These are phyloP conservation scores for Apotomis turbidana DNA, from an alignment of 2,888 invertebrate species.

Conservation along the genomic window DNA sequence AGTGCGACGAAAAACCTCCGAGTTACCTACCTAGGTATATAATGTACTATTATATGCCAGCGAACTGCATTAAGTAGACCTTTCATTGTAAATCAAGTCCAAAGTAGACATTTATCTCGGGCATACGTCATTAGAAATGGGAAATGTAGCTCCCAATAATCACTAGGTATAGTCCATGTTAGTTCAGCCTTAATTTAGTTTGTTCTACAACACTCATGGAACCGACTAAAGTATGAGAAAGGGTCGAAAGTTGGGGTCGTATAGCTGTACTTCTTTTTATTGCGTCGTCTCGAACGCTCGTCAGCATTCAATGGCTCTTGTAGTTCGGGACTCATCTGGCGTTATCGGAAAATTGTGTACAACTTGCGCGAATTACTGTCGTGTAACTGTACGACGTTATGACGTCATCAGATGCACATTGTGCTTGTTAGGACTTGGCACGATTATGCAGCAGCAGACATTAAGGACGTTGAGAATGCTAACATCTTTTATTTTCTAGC, in stretches of 20 bases:
- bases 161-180: too few relatives aligned
- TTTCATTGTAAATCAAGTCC: too few relatives aligned
- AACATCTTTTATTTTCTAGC: too few relatives aligned
- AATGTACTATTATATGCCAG: too few relatives aligned
- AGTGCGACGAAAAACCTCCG: too few relatives aligned
- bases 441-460: not conserved
- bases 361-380: conserved; percentile 4
- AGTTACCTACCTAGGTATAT: too few relatives aligned
- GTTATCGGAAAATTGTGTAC: conserved; percentile 34
- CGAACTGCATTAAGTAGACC: too few relatives aligned
- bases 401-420: conserved; percentile 1
- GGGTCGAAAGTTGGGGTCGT: conserved; percentile 14
- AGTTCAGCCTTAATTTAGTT: not conserved
- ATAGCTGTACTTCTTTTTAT: conserved; percentile 30
- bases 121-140: too few relatives aligned
- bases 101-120: too few relatives aligned
- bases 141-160: too few relatives aligned
- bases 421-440: not conserved
- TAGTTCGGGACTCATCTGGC: conserved; percentile 36
- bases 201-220: not conserved
- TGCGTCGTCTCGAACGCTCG: conserved; percentile 15
- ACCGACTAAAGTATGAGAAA: not conserved
- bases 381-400: not conserved
- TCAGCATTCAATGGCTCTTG: conserved; percentile 23
- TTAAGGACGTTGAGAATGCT: not conserved